These are phyloP conservation scores for Xiphias gladius DNA, from an alignment of 2,113 vertebrate species.

Conservation along the genomic window DNA sequence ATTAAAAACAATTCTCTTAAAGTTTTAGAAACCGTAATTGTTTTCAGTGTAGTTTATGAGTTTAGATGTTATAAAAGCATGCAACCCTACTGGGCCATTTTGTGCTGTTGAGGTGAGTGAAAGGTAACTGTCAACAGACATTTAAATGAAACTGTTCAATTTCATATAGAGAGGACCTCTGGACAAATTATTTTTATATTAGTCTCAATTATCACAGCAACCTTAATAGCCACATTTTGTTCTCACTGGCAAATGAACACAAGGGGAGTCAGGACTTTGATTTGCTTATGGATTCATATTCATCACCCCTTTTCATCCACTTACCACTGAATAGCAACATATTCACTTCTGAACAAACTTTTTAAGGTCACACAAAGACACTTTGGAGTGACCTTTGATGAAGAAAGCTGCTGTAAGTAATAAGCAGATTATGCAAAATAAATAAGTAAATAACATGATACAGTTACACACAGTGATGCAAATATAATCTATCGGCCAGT, in stretches of 20 bases:
- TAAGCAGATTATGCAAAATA: too few relatives aligned
- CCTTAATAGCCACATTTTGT: background rate
- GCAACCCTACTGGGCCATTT: background rate
- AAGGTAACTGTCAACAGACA: background rate
- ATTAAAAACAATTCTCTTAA: conserved; percentile 7
- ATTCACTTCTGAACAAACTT: background rate
- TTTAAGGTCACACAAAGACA: background rate
- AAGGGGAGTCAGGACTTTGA: background rate
- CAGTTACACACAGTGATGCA: background rate
- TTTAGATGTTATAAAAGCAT: background rate
- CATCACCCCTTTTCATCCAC: background rate
- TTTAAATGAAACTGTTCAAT: background rate
- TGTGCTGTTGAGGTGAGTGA: background rate
- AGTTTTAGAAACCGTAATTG: background rate
- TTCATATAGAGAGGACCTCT: background rate
- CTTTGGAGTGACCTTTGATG: too few relatives aligned
- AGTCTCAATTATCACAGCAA: background rate
- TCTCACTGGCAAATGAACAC: background rate
- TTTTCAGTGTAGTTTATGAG: background rate
- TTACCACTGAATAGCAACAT: background rate
- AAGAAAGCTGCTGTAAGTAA: background rate
- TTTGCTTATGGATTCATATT: conserved; percentile 25
- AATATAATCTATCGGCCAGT: background rate
- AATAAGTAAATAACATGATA: background rate
- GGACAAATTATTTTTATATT: background rate